Evolutionary conservation across 2,113 vertebrate genomes (phyloP).

Genomic region (Crypturellus undulatus): DNA sequence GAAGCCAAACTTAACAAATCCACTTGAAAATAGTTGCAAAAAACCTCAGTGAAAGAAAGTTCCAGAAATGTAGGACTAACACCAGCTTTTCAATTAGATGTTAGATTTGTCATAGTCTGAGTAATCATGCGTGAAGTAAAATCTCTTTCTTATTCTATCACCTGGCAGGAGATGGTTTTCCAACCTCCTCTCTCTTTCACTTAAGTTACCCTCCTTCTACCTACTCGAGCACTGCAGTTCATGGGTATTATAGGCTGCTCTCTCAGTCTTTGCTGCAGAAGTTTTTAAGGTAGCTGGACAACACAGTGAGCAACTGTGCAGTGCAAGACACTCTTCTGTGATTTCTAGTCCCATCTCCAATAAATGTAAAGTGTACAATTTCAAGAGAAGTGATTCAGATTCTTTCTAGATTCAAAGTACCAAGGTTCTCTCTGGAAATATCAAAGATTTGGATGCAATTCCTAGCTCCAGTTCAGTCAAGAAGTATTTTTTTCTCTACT

Average conservation of each 20-base stretch:
- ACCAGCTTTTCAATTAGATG: not conserved
- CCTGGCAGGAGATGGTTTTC: too few species aligned
- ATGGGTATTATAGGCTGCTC: not conserved
- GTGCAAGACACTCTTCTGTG: rapidly evolving
- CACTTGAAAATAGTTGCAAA: not conserved
- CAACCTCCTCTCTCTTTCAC: too few species aligned
- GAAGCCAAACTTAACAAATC: not conserved
- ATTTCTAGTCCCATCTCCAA: not conserved
- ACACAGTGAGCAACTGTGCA: not conserved
- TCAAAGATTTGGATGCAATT: not conserved
- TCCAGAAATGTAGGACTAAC: not conserved
- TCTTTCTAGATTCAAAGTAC: not conserved
- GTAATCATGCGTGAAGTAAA: not conserved
- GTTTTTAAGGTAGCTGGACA: rapidly evolving
- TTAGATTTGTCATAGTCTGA: not conserved
- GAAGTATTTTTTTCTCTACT: not conserved
- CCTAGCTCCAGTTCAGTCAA: not conserved
- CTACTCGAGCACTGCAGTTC: too few species aligned
- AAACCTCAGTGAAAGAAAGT: not conserved
- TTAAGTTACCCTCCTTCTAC: too few species aligned
- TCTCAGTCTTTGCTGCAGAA: not conserved
- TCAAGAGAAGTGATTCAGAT: not conserved
- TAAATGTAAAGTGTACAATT: not conserved
- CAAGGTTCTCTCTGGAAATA: not conserved
- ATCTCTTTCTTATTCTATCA: not conserved